Conservation (phyloP, 2,888 invertebrate species). For the Diplolepis rosae region DNA sequence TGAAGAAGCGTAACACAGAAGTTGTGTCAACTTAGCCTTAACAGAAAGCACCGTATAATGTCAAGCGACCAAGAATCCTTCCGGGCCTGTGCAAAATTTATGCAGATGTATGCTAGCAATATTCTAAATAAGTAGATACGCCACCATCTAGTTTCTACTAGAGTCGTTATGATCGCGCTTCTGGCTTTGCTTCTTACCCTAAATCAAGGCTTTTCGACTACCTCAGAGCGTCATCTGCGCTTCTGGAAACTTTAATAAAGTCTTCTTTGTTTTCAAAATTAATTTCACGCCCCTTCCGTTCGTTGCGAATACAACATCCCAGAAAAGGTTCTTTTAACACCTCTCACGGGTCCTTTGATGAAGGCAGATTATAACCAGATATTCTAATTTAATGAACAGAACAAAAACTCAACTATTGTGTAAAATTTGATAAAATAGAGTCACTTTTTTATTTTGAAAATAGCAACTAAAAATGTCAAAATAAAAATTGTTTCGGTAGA, state of each 20-base stretch:
- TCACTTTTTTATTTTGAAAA: no score
- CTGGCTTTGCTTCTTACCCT: constrained; percentile 31
- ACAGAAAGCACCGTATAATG: constrained; percentile 62
- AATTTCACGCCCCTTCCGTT: constrained; percentile 43
- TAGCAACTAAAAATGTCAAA: no score
- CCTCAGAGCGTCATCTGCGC: constrained; percentile 10
- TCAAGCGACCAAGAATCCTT: constrained; percentile 62
- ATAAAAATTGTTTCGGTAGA: no score
- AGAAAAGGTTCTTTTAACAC: not conserved
- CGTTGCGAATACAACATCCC: not conserved
- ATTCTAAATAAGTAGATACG: constrained; percentile 73
- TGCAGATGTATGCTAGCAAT: constrained; percentile 73
- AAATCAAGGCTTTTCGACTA: constrained; percentile 33
- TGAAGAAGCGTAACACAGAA: constrained; percentile 48
- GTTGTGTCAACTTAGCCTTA: constrained; percentile 55
- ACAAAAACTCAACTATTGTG: no score
- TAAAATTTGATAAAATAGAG: no score
- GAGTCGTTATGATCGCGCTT: constrained; percentile 32
- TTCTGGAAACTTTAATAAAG: constrained; percentile 31
- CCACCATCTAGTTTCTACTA: constrained; percentile 46
- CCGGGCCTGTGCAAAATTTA: constrained; percentile 71
- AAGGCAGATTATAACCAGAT: not conserved
- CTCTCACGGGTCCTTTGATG: not conserved
- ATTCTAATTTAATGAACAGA: not conserved
- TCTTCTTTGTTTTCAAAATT: constrained; percentile 43